A percentile compares a stretch with the other conserved stretches of the same genome.
These are phyloP conservation scores for Tetragnatha montana DNA, from an alignment of 2,888 invertebrate species.

Conservation along the genomic window DNA sequence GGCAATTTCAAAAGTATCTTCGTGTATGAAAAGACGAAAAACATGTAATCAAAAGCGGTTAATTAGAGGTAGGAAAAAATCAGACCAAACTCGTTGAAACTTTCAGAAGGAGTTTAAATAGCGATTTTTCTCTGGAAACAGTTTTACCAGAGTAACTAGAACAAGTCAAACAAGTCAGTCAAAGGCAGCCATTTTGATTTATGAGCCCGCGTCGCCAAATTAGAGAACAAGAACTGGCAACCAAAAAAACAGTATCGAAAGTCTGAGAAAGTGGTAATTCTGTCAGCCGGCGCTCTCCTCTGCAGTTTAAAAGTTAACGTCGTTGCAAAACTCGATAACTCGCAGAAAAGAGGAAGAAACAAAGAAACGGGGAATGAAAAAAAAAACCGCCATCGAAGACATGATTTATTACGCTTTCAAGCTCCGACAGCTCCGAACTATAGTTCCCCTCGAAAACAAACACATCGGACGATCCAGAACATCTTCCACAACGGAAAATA, in stretches of 20 bases:
- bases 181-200: constrained; percentile 51
- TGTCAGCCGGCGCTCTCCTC: background rate
- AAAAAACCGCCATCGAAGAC: constrained; percentile 18
- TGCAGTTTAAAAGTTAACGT: constrained; percentile 58
- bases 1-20: constrained; percentile 3
- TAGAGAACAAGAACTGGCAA: constrained; percentile 34
- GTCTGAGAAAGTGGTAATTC: constrained; percentile 29
- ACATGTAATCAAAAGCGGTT: constrained; percentile 16
- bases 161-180: constrained; percentile 43
- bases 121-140: background rate
- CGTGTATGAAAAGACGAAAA: background rate
- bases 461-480: constrained; percentile 21
- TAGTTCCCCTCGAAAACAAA: constrained; percentile 50
- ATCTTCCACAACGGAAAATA: constrained; percentile 24
- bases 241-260: constrained; percentile 27
- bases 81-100: constrained; percentile 25
- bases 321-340: constrained; percentile 59
- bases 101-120: constrained; percentile 17
- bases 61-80: constrained; percentile 14
- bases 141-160: constrained; percentile 28
- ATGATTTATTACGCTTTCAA: constrained; percentile 56
- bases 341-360: constrained; percentile 36
- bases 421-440: constrained; percentile 39
- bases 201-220: constrained; percentile 39
- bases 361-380: constrained; percentile 24